These are phyloP conservation scores for Axea sp. DNA, from an alignment of 2,888 invertebrate species.

Conservation along the genomic window DNA sequence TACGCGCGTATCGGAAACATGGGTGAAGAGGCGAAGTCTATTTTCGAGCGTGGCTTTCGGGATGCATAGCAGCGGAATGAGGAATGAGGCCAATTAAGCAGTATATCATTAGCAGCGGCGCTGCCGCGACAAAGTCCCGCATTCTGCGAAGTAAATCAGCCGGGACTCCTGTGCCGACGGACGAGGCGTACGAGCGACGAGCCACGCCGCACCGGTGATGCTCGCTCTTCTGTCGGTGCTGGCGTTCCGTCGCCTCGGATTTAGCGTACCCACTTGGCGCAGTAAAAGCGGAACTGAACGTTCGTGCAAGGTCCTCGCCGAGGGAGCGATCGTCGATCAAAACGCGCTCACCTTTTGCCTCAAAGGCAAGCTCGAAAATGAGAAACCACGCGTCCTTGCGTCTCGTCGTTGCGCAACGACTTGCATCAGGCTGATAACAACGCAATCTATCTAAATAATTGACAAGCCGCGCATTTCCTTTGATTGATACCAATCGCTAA, in stretches of 20 bases:
- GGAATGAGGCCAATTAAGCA: slow-evolving; percentile 77
- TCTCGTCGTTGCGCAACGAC: slow-evolving; percentile 18
- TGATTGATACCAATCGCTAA: slow-evolving; percentile 50
- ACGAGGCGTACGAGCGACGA: slow-evolving; percentile 40
- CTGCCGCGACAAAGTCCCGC: slow-evolving; percentile 72
- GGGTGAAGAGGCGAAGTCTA: slow-evolving; percentile 65
- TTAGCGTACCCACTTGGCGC: slow-evolving; percentile 57
- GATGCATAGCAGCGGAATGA: slow-evolving; percentile 69
- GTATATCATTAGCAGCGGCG: slow-evolving; percentile 75
- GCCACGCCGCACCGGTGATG: slow-evolving; percentile 27
- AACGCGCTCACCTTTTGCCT: neutral
- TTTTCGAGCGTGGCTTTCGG: slow-evolving; percentile 68
- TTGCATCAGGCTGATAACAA: slow-evolving; percentile 38
- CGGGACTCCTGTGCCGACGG: slow-evolving; percentile 64
- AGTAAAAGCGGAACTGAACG: slow-evolving; percentile 44
- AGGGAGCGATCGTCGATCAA: neutral
- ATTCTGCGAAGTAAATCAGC: slow-evolving; percentile 73
- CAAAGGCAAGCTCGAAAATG: neutral
- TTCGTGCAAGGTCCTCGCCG: slow-evolving; percentile 42
- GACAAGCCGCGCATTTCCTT: slow-evolving; percentile 53
- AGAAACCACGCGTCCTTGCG: neutral
- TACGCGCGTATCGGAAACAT: slow-evolving; percentile 50
- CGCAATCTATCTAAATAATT: slow-evolving; percentile 54
- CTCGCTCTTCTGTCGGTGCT: slow-evolving; percentile 30
- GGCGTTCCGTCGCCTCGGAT: slow-evolving; percentile 42